Evolutionary conservation across 2,113 vertebrate genomes (phyloP).

Genomic region (Malurus melanocephalus): DNA sequence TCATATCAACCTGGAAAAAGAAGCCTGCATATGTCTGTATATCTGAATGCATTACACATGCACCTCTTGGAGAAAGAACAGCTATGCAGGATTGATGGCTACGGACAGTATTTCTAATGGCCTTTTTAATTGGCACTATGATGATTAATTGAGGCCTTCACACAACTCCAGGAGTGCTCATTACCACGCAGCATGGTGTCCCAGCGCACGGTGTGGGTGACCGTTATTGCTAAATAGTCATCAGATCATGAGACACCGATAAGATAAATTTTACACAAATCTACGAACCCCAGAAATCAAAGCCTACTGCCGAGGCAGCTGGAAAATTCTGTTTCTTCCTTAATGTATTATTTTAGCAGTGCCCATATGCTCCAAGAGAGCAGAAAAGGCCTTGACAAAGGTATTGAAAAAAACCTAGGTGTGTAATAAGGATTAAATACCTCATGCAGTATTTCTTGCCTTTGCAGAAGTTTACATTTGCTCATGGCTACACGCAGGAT

Average conservation of each 20-base stretch:
- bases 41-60: background rate
- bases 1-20: background rate
- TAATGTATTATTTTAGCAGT: background rate
- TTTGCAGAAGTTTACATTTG: background rate
- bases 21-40: background rate
- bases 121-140: constrained; percentile 67
- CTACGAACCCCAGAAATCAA: background rate
- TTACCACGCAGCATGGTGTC: constrained; percentile 56
- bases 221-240: constrained; percentile 33
- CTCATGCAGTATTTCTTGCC: background rate
- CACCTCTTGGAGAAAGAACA: constrained; percentile 8
- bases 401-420: accelerated
- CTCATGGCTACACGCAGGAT: background rate
- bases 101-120: constrained; percentile 53
- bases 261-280: constrained; percentile 43
- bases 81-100: constrained; percentile 44
- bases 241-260: constrained; percentile 5
- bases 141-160: constrained; percentile 69
- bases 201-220: constrained; percentile 42
- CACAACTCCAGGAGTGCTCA: constrained; percentile 56
- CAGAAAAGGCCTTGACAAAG: background rate
- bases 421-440: background rate
- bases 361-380: background rate
- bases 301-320: background rate
- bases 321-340: background rate